Evolutionary conservation across 1,140 invertebrate genomes (phyloP).

Genomic region (Bombus waltoni): DNA sequence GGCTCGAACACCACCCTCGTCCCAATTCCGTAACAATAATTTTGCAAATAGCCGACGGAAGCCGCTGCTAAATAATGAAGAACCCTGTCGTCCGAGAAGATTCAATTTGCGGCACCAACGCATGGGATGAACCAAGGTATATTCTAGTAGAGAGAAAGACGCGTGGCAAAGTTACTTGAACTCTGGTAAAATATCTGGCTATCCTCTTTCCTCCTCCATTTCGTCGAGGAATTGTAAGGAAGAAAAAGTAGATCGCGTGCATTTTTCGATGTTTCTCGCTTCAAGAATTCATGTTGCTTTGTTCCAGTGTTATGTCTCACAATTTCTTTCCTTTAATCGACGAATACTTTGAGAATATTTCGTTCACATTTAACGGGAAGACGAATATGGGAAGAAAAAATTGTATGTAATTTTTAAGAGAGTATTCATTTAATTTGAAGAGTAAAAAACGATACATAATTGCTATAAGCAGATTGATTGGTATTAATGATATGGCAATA

Average conservation of each 20-base stretch:
- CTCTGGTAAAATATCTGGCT: conserved; percentile 39
- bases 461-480: no score
- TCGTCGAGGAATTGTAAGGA: conserved; percentile 6
- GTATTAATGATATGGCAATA: no score
- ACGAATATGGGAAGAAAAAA: no score
- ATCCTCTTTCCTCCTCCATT: not conserved
- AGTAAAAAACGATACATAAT: no score
- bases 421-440: no score
- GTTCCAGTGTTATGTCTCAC: not conserved
- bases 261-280: conserved; percentile 18
- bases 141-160: conserved; percentile 40
- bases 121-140: conserved; percentile 55
- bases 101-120: conserved; percentile 72
- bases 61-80: conserved; percentile 77
- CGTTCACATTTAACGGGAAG: no score
- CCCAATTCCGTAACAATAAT: conserved; percentile 77
- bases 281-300: conserved; percentile 5
- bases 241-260: not conserved
- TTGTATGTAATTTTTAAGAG: no score
- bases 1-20: conserved; percentile 59
- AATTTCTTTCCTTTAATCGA: not conserved
- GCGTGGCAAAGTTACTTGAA: conserved; percentile 34
- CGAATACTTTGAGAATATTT: not conserved
- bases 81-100: conserved; percentile 71
- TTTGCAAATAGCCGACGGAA: conserved; percentile 75